Conservation (phyloP, 2,797 vertebrate species). For the Gymnoscopelus microlampas region DNA sequence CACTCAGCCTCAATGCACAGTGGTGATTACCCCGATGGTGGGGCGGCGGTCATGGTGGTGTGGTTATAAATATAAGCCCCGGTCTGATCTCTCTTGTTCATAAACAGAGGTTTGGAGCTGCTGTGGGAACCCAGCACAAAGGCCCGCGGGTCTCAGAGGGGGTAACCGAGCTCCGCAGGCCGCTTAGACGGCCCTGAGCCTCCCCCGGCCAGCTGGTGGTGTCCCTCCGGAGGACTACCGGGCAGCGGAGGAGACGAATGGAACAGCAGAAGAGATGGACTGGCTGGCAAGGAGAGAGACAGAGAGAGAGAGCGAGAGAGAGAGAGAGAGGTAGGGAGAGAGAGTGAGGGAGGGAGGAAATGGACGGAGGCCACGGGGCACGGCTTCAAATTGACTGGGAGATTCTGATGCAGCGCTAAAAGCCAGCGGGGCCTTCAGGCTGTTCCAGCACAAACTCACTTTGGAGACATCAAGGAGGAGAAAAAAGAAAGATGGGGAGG, state of each 20-base stretch:
- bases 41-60: conserved; percentile 83
- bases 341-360: conserved; percentile 13
- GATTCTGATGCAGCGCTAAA: conserved; percentile 35
- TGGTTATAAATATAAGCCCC: conserved; percentile 89
- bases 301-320: conserved; percentile 53
- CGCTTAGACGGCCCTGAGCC: conserved; percentile 63
- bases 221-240: conserved; percentile 60
- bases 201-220: conserved; percentile 63
- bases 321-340: conserved; percentile 12
- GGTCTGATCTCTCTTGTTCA: conserved; percentile 82
- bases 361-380: conserved; percentile 46
- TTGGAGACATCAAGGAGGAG: not conserved
- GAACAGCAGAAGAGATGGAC: conserved; percentile 56
- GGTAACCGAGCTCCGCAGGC: conserved; percentile 61
- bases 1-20: conserved; percentile 83
- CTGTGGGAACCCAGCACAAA: conserved; percentile 84
- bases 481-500: not conserved
- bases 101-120: conserved; percentile 82
- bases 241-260: conserved; percentile 44
- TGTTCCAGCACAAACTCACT: conserved; percentile 24
- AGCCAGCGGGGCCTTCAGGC: conserved; percentile 14
- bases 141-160: conserved; percentile 65
- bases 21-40: conserved; percentile 85
- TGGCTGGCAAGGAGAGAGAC: conserved; percentile 37
- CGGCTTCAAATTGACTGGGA: conserved; percentile 49